Evolutionary conservation across 1,140 invertebrate genomes (phyloP), one percentile per base, ranked within the genome.

Genomic region (Ceratosolen solmsi): DNA sequence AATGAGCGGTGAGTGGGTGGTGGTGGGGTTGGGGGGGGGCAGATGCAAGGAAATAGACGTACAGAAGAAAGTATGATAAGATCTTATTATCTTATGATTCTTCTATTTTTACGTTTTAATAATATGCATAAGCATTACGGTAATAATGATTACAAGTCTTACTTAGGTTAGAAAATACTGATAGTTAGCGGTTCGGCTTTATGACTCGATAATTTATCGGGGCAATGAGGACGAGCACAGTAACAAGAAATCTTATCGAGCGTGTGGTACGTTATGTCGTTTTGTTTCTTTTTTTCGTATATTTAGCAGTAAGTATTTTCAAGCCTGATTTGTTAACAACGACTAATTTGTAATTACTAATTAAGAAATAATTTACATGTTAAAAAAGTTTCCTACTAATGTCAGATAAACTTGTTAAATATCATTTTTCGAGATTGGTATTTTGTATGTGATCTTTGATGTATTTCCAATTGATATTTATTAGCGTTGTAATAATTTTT

Each of bases 131-230:
- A 73, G 33, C 20, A 51, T 73, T 49, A 51, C n/a, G 13, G 41
- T 49, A 72, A 72, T 72, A 72, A 70, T 70, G 38, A 49, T 30
- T 72, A 30, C 5, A 30, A 49, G 9, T 49, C 25, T 72, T 72
- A 70, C 20, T 70, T 41, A 11, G n/a, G 41, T 41, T 72, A 15
- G 25, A 22, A 74, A 56, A 72, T 3, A 72, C 22, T 54, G 49
- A 41, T 22, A 56, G 41, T 74, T 36, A 74, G 51, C 30, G 13
- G 15, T 56, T 74, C 22, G 25, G 17, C 36, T 36, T 60, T 36
- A 38, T 58, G 25, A 58, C 60, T 75, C 7, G 54, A 75, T 75
- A 75, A 75, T 60, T 58, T 75, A 58, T 58, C n/a, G 33, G 54
- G 54, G n/a, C 4, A 22, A 58, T 38, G 33, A 58, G 54, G 54